Base-by-base conservation (phyloP, 2,888 invertebrate species). In the Microdon myrmicae region DNA sequence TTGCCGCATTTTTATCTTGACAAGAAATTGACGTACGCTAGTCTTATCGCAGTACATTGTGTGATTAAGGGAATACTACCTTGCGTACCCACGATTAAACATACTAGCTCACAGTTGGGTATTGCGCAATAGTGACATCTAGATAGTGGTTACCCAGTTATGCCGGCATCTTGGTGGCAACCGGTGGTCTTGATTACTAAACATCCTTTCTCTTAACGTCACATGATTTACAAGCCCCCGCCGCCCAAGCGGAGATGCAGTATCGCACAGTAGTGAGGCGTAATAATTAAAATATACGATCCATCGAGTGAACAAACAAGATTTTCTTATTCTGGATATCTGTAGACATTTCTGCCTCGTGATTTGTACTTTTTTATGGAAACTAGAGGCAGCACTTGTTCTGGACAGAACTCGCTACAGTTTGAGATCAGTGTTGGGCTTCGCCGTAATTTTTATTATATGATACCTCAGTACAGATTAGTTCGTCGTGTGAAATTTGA, bases 281-380 rank as follows among this genome's bases (percentile, higher is more conserved):
- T 48, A 48, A 41, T 48, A 56, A 56, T 56, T 56, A 56, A 56
- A 48, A 56, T 56, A 48, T 56, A 56, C 48, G 29, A 56, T 47
- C 41, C 39, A 39, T 22, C 47, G 28, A 35, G 35, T 29, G 43
- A 35, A 28, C 34, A 34, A 26, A 37, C 13, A 25, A 37, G 31
- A 35, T 48, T 48, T 48, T 41, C 41, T 41, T 56, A 43, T 37
- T 25, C 28, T 41, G 8, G 9, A 2, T 3, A 17, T 14, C 25
- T 16, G n/a, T n/a, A n/a, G n/a, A n/a, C n/a, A n/a, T n/a, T n/a
- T n/a, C n/a, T n/a, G n/a, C n/a, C n/a, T n/a, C n/a, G n/a, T n/a
- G n/a, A n/a, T n/a, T n/a, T n/a, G n/a, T n/a, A n/a, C n/a, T n/a
- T 41, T 43, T 53, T 53, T 53, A 53, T 44, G 48, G 56, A 56